Conservation (phyloP, 1,140 invertebrate species). For the Diachasmimorpha longicaudata region DNA sequence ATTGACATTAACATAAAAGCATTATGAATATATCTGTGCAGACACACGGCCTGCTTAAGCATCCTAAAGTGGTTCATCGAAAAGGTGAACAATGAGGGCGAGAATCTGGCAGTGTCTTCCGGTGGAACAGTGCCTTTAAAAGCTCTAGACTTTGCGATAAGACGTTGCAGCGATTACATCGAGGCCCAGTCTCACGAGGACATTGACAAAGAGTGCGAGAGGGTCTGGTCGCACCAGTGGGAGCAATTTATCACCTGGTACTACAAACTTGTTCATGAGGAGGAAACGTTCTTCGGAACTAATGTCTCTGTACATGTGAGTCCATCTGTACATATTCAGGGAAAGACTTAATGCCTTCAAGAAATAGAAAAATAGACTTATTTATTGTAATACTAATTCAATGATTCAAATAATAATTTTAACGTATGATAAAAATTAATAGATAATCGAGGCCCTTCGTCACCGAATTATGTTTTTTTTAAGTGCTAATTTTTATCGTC, state of each 20-base stretch:
- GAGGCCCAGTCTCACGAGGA: constrained; percentile 81
- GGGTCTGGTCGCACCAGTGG: constrained; percentile 84
- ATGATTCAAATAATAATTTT: no score
- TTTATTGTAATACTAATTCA: background rate
- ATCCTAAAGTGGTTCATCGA: constrained; percentile 78
- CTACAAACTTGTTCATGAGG: constrained; percentile 53
- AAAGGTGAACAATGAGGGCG: constrained; percentile 65
- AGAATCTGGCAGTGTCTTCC: constrained; percentile 64
- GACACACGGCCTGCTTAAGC: constrained; percentile 84
- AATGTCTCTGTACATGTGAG: constrained; percentile 51
- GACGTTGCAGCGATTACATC: constrained; percentile 78
- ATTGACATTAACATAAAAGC: background rate
- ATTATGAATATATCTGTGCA: constrained; percentile 35
- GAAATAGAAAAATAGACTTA: background rate
- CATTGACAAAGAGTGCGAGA: constrained; percentile 78
- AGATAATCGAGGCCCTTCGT: no score
- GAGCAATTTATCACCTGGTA: constrained; percentile 75
- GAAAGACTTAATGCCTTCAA: no score
- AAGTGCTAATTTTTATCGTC: no score
- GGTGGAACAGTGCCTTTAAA: constrained; percentile 74
- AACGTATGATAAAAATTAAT: no score
- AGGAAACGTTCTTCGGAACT: constrained; percentile 44
- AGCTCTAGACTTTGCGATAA: constrained; percentile 80
- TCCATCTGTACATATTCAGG: background rate
- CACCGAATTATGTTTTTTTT: no score